These are phyloP conservation scores for Caloenas nicobarica DNA, from an alignment of 2,113 vertebrate genomes.

Conservation along the genomic window DNA sequence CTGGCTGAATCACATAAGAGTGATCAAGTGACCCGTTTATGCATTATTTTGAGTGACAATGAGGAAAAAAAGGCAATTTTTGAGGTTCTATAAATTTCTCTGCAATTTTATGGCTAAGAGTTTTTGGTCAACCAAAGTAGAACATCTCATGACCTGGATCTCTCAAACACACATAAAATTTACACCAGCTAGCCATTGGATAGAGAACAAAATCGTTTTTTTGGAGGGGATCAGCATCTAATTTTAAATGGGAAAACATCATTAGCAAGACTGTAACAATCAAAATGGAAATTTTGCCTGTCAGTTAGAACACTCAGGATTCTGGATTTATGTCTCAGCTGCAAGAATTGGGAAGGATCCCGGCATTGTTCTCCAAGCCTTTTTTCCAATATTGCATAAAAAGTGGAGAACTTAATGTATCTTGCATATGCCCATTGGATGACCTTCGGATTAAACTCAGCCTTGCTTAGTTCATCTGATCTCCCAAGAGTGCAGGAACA, in stretches of 20 bases:
- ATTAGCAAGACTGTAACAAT: background rate
- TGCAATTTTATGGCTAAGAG: background rate
- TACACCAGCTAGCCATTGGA: accelerated
- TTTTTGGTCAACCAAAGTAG: background rate
- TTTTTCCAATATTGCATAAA: background rate
- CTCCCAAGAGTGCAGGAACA: background rate
- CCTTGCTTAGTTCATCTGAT: background rate
- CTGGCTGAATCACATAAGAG: background rate
- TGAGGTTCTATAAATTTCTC: background rate
- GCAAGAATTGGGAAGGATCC: background rate
- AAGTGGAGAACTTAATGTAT: background rate
- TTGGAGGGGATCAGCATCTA: background rate
- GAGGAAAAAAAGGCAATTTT: background rate
- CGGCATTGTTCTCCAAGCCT: accelerated
- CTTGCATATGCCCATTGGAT: background rate
- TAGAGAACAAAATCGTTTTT: accelerated
- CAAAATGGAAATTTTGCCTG: background rate
- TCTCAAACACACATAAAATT: background rate
- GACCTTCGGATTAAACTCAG: background rate
- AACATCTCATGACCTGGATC: background rate
- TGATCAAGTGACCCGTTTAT: background rate
- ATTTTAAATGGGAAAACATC: background rate
- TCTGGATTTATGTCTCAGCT: background rate
- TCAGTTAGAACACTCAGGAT: background rate
- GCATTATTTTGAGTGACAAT: background rate